Conservation (phyloP, 2,113 vertebrate species). For the Podarcis cretensis region DNA sequence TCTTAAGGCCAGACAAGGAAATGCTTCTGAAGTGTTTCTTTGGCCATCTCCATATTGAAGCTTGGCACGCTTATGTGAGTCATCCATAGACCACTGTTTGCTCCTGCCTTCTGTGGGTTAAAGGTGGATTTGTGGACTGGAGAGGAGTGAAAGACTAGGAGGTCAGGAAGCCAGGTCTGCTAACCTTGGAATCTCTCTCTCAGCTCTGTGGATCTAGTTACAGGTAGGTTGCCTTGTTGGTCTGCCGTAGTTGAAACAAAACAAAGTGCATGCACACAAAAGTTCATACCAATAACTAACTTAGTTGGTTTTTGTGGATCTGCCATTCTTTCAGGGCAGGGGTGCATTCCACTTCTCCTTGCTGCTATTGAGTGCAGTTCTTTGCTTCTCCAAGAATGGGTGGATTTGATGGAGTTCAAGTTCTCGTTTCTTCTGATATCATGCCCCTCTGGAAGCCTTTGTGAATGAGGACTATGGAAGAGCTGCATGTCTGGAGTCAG, state of each 20-base stretch:
- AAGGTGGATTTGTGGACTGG: not conserved
- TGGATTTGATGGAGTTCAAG: not conserved
- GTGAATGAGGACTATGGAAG: not conserved
- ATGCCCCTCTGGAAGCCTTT: not conserved
- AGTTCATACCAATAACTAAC: no score
- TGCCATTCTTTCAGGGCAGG: not conserved
- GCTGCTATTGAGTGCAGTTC: not conserved
- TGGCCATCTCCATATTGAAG: not conserved
- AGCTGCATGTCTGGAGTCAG: no score
- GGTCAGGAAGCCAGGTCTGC: not conserved
- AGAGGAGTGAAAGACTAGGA: not conserved
- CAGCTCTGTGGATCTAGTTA: not conserved
- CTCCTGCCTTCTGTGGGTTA: not conserved
- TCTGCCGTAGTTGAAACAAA: no score
- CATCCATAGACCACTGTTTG: no score
- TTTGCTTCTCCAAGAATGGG: not conserved
- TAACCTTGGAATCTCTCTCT: not conserved
- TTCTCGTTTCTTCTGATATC: not conserved
- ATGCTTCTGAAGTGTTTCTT: fast-evolving
- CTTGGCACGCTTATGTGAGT: not conserved
- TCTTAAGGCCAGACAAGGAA: not conserved
- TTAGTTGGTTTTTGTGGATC: no score
- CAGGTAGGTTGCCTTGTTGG: no score
- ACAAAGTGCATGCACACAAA: no score
- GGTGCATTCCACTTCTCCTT: not conserved